Conservation (phyloP, 2,888 invertebrate species). For the Agrochola circellaris region DNA sequence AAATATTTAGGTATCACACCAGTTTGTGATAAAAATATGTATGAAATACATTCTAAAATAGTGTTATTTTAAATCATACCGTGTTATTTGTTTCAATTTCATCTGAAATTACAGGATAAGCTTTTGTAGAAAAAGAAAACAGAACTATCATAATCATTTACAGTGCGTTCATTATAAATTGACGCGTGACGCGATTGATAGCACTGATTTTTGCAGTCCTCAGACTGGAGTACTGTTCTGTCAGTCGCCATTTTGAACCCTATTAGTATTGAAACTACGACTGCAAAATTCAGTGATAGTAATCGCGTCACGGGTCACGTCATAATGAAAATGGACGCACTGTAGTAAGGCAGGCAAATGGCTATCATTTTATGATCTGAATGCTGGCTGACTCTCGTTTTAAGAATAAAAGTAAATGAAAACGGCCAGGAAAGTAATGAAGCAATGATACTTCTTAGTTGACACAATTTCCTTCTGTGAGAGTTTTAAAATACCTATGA, state of each 20-base stretch:
- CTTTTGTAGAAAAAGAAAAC: background rate
- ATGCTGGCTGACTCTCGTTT: slow-evolving; percentile 7
- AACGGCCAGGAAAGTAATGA: slow-evolving; percentile 16
- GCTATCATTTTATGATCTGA: slow-evolving; percentile 1
- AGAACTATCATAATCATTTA: too few relatives aligned
- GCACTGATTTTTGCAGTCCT: too few relatives aligned
- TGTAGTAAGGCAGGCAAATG: background rate
- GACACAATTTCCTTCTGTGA: slow-evolving; percentile 21
- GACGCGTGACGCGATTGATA: too few relatives aligned
- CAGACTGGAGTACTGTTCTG: too few relatives aligned
- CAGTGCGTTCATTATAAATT: too few relatives aligned
- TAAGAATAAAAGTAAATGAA: slow-evolving; percentile 16
- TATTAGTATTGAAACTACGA: too few relatives aligned
- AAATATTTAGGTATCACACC: background rate
- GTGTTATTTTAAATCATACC: too few relatives aligned
- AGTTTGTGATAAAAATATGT: background rate
- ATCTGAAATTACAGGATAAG: background rate
- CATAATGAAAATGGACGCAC: too few relatives aligned
- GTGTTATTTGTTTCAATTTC: background rate
- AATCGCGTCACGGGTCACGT: too few relatives aligned
- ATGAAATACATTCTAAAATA: slow-evolving; percentile 4
- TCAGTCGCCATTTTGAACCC: too few relatives aligned
- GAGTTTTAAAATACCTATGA: slow-evolving; percentile 18
- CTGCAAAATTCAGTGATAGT: too few relatives aligned
- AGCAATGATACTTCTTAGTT: slow-evolving; percentile 27